Evolutionary conservation across 2,888 invertebrate genomes (phyloP), one percentile per base, ranked within the genome.

Genomic region (Carterocephalus palaemon): DNA sequence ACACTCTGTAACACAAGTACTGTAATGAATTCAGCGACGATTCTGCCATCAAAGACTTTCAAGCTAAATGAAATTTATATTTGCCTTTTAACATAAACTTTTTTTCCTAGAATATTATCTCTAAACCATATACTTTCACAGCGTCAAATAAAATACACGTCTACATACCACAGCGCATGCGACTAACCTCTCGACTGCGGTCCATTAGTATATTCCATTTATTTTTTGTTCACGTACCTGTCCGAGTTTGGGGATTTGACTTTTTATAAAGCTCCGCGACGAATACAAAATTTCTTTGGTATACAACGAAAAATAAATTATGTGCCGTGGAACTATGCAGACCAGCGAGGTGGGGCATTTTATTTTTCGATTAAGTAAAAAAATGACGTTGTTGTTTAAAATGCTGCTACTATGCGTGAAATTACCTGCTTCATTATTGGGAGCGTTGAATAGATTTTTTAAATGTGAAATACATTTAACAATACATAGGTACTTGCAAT

Each of bases 161-260:
- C 53, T 64, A 70, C 77, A 64, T 78, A 82, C 79, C 73, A 54
- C 61, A 59, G 13, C 31, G 71, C 79, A 32, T 26, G 64, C 61
- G 68, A 67, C 70, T 74, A 75, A 76, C 80, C 78, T 76, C 79
- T 70, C 70, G 66, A 77, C 70, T 70, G 64, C 75, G 82, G 79
- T 82, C 84, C 86, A 85, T 86, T 86, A 86, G 86, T 83, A 81
- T 84, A 81, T 86, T 83, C 83, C 83, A 85, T 86, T 86, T 85
- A 84, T 85, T 86, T 85, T 86, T 85, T 85, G 82, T 85, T 82
- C 83, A 78, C 83, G 76, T 85, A 84, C 83, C 85, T 85, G 86
- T 83, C 82, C 76, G 69, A 81, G 73, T 82, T 83, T 70, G 77
- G 83, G 82, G 80, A 78, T 81, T 80, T 69, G 67, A 75, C 72